phyloP scores from a whole-genome alignment of 2,113 vertebrate species.

The Natator depressus region DNA sequence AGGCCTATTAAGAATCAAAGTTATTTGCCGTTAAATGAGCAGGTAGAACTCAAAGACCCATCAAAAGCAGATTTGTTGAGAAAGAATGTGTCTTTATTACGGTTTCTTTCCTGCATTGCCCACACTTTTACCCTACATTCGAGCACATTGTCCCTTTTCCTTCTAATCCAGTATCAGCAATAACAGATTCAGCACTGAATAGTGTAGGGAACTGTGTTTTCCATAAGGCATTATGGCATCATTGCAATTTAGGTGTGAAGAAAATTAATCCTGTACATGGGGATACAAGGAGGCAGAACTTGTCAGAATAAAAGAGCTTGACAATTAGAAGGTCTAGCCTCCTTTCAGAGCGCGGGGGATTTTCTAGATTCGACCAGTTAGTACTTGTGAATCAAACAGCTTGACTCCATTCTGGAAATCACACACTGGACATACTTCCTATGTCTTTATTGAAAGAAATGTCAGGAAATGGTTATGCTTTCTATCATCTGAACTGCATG shows the following conservation, averaged over 20 bases:
- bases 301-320: neutral
- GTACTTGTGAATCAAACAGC: neutral
- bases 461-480: neutral
- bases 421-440: accelerated
- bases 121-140: neutral
- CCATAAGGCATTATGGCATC: neutral
- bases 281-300: neutral
- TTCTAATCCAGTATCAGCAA: neutral
- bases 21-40: neutral
- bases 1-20: neutral
- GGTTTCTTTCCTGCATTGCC: neutral
- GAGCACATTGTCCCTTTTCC: neutral
- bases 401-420: neutral
- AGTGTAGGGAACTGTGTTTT: accelerated
- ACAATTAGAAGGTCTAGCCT: neutral
- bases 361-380: neutral
- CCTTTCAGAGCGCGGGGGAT: accelerated
- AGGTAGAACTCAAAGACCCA: neutral
- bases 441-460: neutral
- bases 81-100: neutral
- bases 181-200: neutral
- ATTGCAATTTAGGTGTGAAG: neutral
- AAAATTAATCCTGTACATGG: neutral
- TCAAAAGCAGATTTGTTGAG: neutral
- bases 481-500: accelerated